Evolutionary conservation across 2,797 vertebrate genomes (phyloP).

Genomic region (Mormyrops attenuatus): DNA sequence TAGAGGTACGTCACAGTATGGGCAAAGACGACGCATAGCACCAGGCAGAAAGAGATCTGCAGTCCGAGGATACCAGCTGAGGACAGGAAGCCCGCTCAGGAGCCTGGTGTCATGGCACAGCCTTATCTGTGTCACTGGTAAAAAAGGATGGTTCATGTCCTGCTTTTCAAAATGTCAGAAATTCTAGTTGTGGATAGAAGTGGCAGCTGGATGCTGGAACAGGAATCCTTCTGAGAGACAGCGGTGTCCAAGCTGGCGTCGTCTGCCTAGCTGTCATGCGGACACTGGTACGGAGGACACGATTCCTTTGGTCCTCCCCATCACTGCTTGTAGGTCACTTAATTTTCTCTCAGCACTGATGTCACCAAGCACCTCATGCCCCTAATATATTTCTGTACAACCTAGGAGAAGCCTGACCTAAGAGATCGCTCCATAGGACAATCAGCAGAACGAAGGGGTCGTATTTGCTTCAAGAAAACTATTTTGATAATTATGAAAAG

Average conservation of each 20-base stretch:
- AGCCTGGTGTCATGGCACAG: neutral
- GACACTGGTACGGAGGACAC: neutral
- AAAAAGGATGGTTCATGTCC: neutral
- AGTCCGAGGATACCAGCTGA: neutral
- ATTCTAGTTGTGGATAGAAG: neutral
- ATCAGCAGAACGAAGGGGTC: neutral
- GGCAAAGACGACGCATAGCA: neutral
- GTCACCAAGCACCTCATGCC: neutral
- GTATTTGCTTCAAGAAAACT: neutral
- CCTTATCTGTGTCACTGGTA: neutral
- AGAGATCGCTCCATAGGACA: neutral
- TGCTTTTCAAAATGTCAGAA: neutral
- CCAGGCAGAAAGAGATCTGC: neutral
- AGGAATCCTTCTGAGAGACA: neutral
- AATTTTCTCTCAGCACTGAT: neutral
- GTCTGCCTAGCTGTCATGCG: neutral
- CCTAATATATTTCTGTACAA: neutral
- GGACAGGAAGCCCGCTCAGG: neutral
- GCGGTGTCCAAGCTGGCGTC: neutral
- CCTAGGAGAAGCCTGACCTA: neutral
- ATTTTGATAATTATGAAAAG: conserved; percentile 2
- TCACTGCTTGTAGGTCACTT: neutral
- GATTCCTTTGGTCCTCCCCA: neutral
- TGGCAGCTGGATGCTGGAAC: neutral
- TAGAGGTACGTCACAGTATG: neutral